Evolutionary conservation across 2,888 invertebrate species (phyloP).

Genomic region (Caenorhabditis imperialis): DNA sequence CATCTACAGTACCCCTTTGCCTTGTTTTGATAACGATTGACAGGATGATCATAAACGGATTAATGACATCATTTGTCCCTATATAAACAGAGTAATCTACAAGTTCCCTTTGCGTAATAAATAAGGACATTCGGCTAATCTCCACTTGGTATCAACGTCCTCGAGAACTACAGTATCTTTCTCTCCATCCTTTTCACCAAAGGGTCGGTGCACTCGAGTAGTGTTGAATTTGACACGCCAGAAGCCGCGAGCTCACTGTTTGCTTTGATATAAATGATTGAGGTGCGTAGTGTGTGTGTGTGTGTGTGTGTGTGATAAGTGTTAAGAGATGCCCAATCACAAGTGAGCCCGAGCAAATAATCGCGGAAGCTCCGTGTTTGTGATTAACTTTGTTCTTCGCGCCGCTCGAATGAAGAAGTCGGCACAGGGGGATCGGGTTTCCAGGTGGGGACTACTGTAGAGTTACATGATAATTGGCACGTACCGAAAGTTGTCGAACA

Average conservation of each 20-base stretch:
- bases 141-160: slow-evolving; percentile 18
- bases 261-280: slow-evolving; percentile 44
- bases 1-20: too few relatives aligned
- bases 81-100: slow-evolving; percentile 20
- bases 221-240: slow-evolving; percentile 36
- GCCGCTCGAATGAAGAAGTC: slow-evolving; percentile 15
- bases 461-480: slow-evolving; percentile 25
- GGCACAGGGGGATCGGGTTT: background rate
- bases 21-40: slow-evolving; percentile 11
- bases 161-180: slow-evolving; percentile 19
- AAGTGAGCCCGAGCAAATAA: slow-evolving; percentile 46
- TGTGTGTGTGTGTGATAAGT: slow-evolving; percentile 36
- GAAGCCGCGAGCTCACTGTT: slow-evolving; percentile 41
- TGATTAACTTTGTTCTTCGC: slow-evolving; percentile 14
- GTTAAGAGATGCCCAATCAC: slow-evolving; percentile 55
- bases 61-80: slow-evolving; percentile 33
- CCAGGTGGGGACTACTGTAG: background rate
- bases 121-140: slow-evolving; percentile 15
- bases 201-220: slow-evolving; percentile 8
- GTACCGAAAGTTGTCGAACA: slow-evolving; percentile 36
- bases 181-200: background rate
- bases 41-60: slow-evolving; percentile 27
- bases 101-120: slow-evolving; percentile 33
- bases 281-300: slow-evolving; percentile 19
- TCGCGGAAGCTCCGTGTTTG: slow-evolving; percentile 27